A percentile compares a stretch with the other conserved stretches of the same genome.
Evolutionary conservation across 92 coral and sea anemone species (phyloP).

Genomic region (Phenganax subtilis): DNA sequence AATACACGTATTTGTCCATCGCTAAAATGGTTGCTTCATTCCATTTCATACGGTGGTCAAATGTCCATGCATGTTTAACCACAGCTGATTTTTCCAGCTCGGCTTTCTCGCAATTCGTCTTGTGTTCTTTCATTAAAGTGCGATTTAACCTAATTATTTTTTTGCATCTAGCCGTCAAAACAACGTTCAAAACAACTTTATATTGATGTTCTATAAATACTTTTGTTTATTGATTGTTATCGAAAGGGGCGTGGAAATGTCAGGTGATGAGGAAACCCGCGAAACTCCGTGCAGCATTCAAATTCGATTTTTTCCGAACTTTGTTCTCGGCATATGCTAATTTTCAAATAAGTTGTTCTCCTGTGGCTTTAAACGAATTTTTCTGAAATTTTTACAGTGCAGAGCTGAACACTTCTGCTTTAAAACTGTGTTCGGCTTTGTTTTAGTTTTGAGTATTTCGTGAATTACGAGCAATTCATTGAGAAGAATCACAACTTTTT

Average conservation of each 20-base stretch:
- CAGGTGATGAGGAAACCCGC: neutral
- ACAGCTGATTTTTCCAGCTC: too few species aligned
- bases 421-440: neutral
- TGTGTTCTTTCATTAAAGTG: neutral
- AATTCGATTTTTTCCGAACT: neutral
- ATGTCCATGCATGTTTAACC: too few species aligned
- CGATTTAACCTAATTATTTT: neutral
- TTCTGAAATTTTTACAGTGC: too few species aligned
- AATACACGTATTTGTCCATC: too few species aligned
- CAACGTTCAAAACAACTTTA: too few species aligned
- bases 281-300: neutral
- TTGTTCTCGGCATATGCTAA: neutral
- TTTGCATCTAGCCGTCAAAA: too few species aligned
- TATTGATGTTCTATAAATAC: neutral
- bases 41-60: too few species aligned
- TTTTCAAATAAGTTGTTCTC: neutral
- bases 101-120: too few species aligned
- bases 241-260: slow-evolving; percentile 2
- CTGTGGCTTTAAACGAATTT: neutral
- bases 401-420: neutral
- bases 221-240: neutral
- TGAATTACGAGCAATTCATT: neutral
- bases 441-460: neutral
- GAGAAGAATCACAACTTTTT: neutral
- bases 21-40: too few species aligned